These are phyloP conservation scores for Trissonchulus latispiculum DNA, from an alignment of 2,888 invertebrate genomes.

Conservation along the genomic window DNA sequence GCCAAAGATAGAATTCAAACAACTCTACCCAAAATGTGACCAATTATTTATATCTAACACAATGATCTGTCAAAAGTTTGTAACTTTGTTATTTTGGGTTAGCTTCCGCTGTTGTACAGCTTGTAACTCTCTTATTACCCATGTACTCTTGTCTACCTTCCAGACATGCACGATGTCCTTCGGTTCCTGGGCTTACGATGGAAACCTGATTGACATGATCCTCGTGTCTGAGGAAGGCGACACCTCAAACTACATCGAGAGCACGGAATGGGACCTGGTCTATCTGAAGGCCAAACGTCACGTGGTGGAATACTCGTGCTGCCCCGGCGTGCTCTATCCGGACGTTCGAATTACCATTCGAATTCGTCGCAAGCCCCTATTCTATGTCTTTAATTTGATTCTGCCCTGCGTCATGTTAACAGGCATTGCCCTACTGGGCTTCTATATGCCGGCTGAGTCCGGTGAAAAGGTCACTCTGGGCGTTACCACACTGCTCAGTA, in stretches of 20 bases:
- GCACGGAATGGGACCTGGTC: slow-evolving; percentile 40
- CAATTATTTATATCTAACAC: no score
- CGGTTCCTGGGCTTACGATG: slow-evolving; percentile 80
- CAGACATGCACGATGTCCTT: slow-evolving; percentile 62
- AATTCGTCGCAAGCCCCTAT: slow-evolving; percentile 54
- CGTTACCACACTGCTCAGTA: slow-evolving; percentile 72
- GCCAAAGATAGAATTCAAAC: no score
- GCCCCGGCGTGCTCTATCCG: slow-evolving; percentile 64
- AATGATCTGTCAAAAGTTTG: no score
- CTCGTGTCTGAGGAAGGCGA: slow-evolving; percentile 27
- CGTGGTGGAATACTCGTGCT: slow-evolving; percentile 50
- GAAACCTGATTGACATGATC: slow-evolving; percentile 56
- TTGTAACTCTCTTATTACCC: no score
- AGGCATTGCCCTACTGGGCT: slow-evolving; percentile 71
- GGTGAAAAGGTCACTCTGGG: slow-evolving; percentile 77
- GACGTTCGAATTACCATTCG: slow-evolving; percentile 71
- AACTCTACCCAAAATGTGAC: no score
- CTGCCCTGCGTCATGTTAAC: slow-evolving; percentile 73
- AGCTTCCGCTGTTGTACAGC: no score
- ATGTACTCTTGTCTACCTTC: no score
- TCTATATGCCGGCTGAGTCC: slow-evolving; percentile 76
- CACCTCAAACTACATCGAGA: slow-evolving; percentile 39
- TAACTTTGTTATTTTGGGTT: no score
- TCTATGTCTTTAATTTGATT: slow-evolving; percentile 74
- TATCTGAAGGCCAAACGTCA: slow-evolving; percentile 12